Evolutionary conservation across 37 sponge, comb jelly and placozoan species (phyloP).

Genomic region (Diacarnus erythraeanus): DNA sequence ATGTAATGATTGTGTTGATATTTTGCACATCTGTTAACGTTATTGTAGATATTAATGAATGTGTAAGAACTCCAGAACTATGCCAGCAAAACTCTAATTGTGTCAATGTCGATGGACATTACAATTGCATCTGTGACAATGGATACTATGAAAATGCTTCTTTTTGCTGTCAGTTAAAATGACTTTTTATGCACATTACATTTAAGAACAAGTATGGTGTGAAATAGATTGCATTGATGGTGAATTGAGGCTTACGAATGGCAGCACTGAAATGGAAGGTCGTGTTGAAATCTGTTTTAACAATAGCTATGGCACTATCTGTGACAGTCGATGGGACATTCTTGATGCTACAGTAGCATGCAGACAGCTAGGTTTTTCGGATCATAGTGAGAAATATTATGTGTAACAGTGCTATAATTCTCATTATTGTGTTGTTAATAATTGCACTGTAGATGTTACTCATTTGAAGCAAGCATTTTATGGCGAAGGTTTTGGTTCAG

Average conservation of each 20-base stretch:
- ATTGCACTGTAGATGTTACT: neutral
- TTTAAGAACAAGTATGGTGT: neutral
- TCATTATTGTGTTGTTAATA: neutral
- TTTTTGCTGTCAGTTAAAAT: neutral
- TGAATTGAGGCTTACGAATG: constrained; percentile 16
- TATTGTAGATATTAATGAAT: constrained; percentile 39
- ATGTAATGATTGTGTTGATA: neutral
- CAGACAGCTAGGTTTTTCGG: constrained; percentile 16
- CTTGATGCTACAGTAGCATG: constrained; percentile 42
- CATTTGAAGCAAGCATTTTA: constrained; percentile 6
- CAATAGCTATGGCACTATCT: constrained; percentile 46
- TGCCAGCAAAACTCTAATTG: constrained; percentile 23
- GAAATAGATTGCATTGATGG: constrained; percentile 19
- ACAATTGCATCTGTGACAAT: constrained; percentile 27
- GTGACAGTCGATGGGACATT: constrained; percentile 37
- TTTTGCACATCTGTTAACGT: neutral
- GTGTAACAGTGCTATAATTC: neutral
- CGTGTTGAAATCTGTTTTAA: constrained; percentile 31
- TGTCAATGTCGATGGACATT: constrained; percentile 28
- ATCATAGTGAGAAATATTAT: neutral
- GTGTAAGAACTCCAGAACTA: neutral
- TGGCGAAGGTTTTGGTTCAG: constrained; percentile 28
- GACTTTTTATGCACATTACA: neutral
- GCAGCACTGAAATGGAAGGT: neutral
- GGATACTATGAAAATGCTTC: constrained; percentile 31